Percentiles rank a stretch among this genome's conserved stretches.
Evolutionary conservation across 2,888 invertebrate genomes (phyloP).

Genomic region (Philopedon plagiatum): DNA sequence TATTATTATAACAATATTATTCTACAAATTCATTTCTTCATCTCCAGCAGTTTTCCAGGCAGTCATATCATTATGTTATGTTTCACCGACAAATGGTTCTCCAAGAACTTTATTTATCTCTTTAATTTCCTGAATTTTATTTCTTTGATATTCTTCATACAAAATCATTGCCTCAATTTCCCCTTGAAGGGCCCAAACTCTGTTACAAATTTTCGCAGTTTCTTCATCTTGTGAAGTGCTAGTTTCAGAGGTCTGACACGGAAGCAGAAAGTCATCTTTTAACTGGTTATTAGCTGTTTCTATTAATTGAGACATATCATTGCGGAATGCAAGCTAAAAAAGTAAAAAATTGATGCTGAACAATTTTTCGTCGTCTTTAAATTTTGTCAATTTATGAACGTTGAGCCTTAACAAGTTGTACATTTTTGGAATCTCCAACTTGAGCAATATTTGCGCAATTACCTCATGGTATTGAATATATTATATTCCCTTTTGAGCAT

Average conservation of each 20-base stretch:
- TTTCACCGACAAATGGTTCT: not conserved
- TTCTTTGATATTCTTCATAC: slow-evolving; percentile 12
- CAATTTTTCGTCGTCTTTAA: not conserved
- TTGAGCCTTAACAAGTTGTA: no score
- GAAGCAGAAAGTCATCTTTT: not conserved
- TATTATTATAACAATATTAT: no score
- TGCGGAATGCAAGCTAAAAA: not conserved
- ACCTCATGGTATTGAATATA: no score
- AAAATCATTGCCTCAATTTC: slow-evolving; percentile 34
- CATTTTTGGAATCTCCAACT: no score
- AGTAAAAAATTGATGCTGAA: not conserved
- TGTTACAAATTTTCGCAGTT: not conserved
- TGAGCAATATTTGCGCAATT: no score
- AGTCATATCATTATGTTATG: not conserved
- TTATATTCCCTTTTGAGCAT: no score
- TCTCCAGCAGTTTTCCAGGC: not conserved
- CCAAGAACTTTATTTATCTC: not conserved
- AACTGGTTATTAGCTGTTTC: not conserved
- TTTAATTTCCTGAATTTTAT: slow-evolving; percentile 24
- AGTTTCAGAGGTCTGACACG: not conserved
- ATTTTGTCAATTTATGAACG: not conserved
- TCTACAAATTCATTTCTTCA: not conserved
- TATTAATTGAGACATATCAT: not conserved
- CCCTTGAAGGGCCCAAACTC: slow-evolving; percentile 27
- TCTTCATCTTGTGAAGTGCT: not conserved